Conservation (phyloP, 2,113 vertebrate genomes). For the Pholis gunnellus region DNA sequence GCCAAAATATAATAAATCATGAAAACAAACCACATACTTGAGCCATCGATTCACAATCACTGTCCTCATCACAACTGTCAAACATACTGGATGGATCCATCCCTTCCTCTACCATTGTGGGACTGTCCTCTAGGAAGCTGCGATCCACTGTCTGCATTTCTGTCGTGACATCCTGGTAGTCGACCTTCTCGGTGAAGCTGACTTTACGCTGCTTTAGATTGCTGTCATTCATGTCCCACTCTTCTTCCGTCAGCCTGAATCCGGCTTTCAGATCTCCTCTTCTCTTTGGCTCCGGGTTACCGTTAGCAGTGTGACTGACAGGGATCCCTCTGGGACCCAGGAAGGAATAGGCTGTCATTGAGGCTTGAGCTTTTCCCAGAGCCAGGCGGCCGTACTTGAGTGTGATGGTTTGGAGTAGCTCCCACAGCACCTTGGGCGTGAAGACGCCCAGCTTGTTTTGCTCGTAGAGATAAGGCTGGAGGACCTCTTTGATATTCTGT, state of each 20-base stretch:
- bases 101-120: conserved; percentile 94
- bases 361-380: conserved; percentile 74
- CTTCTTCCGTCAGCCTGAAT: conserved; percentile 91
- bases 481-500: conserved; percentile 94
- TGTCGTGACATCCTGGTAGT: conserved; percentile 77
- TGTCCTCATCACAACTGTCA: conserved; percentile 92
- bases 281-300: conserved; percentile 55
- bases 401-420: conserved; percentile 84
- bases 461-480: conserved; percentile 93
- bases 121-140: conserved; percentile 92
- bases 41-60: conserved; percentile 79
- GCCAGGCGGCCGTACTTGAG: conserved; percentile 82
- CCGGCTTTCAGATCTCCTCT: conserved; percentile 87
- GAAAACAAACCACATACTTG: conserved; percentile 57
- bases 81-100: conserved; percentile 90
- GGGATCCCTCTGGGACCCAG: conserved; percentile 66
- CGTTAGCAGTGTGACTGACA: conserved; percentile 30
- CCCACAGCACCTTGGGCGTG: conserved; percentile 84
- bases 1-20: neutral
- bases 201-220: conserved; percentile 92
- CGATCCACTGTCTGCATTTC: conserved; percentile 72
- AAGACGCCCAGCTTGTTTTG: conserved; percentile 91
- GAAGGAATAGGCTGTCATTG: conserved; percentile 74
- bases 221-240: conserved; percentile 89
- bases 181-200: conserved; percentile 91